A percentile compares a stretch with the other conserved stretches of the same genome.
phyloP scores from a whole-genome alignment of 2,113 vertebrate genomes.

The Aspiorhynchus laticeps region DNA sequence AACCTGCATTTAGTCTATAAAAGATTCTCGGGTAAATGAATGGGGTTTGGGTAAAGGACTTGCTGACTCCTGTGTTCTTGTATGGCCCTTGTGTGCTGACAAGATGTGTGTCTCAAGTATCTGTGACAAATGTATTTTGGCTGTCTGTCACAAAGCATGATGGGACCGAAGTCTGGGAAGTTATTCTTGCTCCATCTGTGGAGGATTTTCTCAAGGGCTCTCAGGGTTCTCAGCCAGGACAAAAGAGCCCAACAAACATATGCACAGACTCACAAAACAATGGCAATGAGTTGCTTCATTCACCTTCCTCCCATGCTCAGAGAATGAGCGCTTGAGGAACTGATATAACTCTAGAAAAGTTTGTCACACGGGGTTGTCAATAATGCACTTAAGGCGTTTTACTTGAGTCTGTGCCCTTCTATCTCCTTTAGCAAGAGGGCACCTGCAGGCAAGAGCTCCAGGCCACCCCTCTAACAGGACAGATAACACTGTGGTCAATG shows the following conservation, averaged over 20 bases:
- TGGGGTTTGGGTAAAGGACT: background rate
- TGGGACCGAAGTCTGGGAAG: slow-evolving; percentile 37
- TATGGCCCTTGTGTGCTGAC: slow-evolving; percentile 18
- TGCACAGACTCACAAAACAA: slow-evolving; percentile 34
- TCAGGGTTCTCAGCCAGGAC: slow-evolving; percentile 33
- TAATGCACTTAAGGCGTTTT: background rate
- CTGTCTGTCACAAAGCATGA: slow-evolving; percentile 31
- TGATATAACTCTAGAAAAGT: slow-evolving; percentile 7
- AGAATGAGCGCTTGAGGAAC: background rate
- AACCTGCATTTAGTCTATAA: background rate
- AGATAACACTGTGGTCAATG: slow-evolving; percentile 54
- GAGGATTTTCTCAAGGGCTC: slow-evolving; percentile 53
- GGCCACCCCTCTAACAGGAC: slow-evolving; percentile 45
- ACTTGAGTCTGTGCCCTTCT: slow-evolving; percentile 36
- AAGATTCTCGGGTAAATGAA: slow-evolving; percentile 6
- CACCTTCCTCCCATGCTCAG: background rate
- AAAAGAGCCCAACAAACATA: slow-evolving; percentile 51
- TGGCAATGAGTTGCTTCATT: background rate
- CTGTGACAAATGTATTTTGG: slow-evolving; percentile 35
- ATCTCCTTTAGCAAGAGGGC: slow-evolving; percentile 21
- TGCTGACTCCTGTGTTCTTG: slow-evolving; percentile 16
- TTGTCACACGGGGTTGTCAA: slow-evolving; percentile 4
- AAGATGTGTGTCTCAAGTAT: slow-evolving; percentile 36
- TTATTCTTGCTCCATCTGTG: slow-evolving; percentile 36
- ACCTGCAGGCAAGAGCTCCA: slow-evolving; percentile 47